Conservation (phyloP, 2,888 invertebrate genomes). For the Chloroclysta siterata region DNA sequence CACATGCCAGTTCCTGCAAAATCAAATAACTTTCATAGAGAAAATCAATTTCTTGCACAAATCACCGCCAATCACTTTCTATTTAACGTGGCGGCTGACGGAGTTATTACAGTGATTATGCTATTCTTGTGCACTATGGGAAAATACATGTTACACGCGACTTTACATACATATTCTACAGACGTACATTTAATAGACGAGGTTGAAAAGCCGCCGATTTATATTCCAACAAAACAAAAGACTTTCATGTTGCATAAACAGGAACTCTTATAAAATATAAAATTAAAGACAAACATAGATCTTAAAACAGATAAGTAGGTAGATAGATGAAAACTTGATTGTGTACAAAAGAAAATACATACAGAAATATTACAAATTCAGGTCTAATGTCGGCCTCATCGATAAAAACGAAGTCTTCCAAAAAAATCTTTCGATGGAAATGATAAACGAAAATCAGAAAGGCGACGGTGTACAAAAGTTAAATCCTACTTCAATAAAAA, state of each 20-base stretch:
- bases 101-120: slow-evolving; percentile 38
- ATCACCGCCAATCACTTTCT: slow-evolving; percentile 53
- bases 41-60: slow-evolving; percentile 54
- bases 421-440: no score
- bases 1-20: slow-evolving; percentile 32
- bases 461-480: no score
- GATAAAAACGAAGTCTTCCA: no score
- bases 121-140: slow-evolving; percentile 38
- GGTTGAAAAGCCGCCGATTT: neutral
- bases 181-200: neutral
- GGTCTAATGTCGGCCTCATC: no score
- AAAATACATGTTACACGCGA: slow-evolving; percentile 33
- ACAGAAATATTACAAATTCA: no score
- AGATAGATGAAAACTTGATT: no score
- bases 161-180: slow-evolving; percentile 22
- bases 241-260: neutral
- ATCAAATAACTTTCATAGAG: slow-evolving; percentile 41
- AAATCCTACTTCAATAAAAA: no score
- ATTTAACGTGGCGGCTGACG: slow-evolving; percentile 37
- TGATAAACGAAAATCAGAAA: no score
- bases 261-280: neutral
- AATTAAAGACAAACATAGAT: no score
- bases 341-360: no score
- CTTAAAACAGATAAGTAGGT: no score
- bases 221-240: neutral